These are phyloP conservation scores for Chrosomus eos DNA, from an alignment of 2,797 vertebrate genomes.

Conservation along the genomic window DNA sequence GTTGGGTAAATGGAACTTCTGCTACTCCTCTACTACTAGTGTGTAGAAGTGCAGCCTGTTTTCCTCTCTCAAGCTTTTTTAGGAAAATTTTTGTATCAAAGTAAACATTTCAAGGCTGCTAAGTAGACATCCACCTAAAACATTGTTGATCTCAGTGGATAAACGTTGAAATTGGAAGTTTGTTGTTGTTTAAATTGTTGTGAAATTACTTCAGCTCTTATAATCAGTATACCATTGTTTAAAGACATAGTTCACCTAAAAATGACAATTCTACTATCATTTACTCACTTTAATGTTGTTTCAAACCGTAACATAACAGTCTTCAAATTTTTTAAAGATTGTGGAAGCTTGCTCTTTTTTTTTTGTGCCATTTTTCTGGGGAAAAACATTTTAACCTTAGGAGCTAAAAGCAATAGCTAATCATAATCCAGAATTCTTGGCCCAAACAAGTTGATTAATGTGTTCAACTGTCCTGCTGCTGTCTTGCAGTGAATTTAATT, in stretches of 20 bases:
- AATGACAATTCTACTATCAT: background rate
- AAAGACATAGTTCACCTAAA: background rate
- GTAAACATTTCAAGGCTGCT: background rate
- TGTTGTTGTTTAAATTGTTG: slow-evolving; percentile 5
- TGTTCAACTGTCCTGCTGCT: background rate
- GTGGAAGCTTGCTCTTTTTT: background rate
- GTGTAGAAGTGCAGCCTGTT: background rate
- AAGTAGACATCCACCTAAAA: background rate
- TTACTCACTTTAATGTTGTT: background rate
- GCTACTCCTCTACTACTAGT: background rate
- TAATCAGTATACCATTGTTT: background rate
- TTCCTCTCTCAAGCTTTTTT: background rate
- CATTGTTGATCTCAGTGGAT: background rate
- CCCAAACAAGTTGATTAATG: background rate
- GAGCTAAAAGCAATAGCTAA: background rate
- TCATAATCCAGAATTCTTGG: background rate
- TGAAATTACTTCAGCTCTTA: background rate
- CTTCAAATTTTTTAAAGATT: too few relatives aligned
- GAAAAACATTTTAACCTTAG: too few relatives aligned
- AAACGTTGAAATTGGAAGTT: background rate
- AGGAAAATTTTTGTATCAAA: background rate
- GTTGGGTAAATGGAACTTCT: slow-evolving; percentile 23
- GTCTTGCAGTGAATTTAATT: background rate
- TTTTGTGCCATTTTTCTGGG: background rate
- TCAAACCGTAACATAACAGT: background rate